Base-by-base conservation (phyloP, 2,888 invertebrate genomes). In the Tenthredo mesomela region DNA sequence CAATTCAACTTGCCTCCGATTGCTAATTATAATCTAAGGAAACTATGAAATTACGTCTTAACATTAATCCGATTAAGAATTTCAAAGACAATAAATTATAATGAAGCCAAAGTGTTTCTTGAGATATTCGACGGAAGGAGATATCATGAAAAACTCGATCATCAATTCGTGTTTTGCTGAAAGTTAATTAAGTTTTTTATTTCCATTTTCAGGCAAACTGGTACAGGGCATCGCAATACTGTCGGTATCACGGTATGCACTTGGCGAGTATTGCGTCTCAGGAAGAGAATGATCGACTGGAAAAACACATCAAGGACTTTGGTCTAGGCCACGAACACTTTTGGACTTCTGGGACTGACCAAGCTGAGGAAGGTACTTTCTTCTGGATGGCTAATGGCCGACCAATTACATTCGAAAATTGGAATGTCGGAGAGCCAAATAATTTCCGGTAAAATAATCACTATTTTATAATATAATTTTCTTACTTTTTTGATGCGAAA, bases 381-480 rank as follows among this genome's bases (percentile, higher is more conserved):
- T 98, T 98, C 95, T 98, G 98, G 98, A 97, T 98, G 97, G 97
- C 98, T 15, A 98, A 97, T 85, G 98, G 98, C 3, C 95, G 97
- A 86, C 97, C 98, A 0, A 95, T 98, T 80, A 97, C 98, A 43
- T 98, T 97, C 93, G 97, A 97, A 88, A 98, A 98, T 93, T 98
- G 98, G 98, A 98, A 98, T 94, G 97, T 98, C 0, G 98, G 98
- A 0, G 98, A 98, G 91, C 98, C 98, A 0, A 98, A 98, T 94
- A 98, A 98, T 94, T 98, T 98, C 95, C 90, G 92, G 93, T 93
- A 89, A 85, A 85, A 67, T 18, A 33, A 67, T 33, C 12, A 6
- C 18, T 29, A 67, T 67, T 67, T 67, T 33, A 1, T 33, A 67
- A 25, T 61, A 7, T 2, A 10, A 61, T 67, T 5, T 33, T 18